phyloP scores from a whole-genome alignment of 1,140 invertebrate genomes.

The Panulirus ornatus region DNA sequence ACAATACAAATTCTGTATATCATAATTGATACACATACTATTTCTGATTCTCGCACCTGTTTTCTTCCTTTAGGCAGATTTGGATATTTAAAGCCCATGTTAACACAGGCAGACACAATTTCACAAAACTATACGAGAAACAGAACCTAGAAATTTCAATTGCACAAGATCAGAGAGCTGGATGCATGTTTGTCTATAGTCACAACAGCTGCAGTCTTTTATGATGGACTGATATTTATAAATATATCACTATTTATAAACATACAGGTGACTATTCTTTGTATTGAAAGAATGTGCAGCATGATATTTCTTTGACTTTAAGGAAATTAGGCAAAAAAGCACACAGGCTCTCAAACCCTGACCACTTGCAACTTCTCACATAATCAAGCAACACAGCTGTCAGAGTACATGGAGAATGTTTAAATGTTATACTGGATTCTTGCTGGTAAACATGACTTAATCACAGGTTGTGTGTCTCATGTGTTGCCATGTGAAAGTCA shows the following conservation, averaged over 20 bases:
- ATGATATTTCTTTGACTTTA: background rate
- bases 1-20: slow-evolving; percentile 31
- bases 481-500: slow-evolving; percentile 46
- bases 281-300: slow-evolving; percentile 24
- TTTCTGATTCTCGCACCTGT: slow-evolving; percentile 20
- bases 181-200: slow-evolving; percentile 24
- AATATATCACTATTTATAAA: slow-evolving; percentile 37
- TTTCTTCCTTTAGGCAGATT: slow-evolving; percentile 70
- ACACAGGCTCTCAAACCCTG: slow-evolving; percentile 20
- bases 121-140: slow-evolving; percentile 71
- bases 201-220: background rate
- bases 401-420: slow-evolving; percentile 69
- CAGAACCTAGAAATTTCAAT: slow-evolving; percentile 65
- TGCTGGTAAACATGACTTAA: slow-evolving; percentile 59
- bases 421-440: slow-evolving; percentile 59
- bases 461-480: slow-evolving; percentile 39
- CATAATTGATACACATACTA: background rate
- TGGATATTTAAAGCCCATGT: slow-evolving; percentile 70
- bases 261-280: slow-evolving; percentile 33
- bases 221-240: slow-evolving; percentile 36
- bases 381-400: slow-evolving; percentile 68
- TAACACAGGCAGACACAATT: slow-evolving; percentile 68
- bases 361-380: slow-evolving; percentile 61
- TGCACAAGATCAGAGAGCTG: slow-evolving; percentile 49
- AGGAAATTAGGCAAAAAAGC: background rate